These are phyloP conservation scores for Xerus rutilus DNA, from an alignment of 2,797 vertebrate genomes.

Conservation along the genomic window DNA sequence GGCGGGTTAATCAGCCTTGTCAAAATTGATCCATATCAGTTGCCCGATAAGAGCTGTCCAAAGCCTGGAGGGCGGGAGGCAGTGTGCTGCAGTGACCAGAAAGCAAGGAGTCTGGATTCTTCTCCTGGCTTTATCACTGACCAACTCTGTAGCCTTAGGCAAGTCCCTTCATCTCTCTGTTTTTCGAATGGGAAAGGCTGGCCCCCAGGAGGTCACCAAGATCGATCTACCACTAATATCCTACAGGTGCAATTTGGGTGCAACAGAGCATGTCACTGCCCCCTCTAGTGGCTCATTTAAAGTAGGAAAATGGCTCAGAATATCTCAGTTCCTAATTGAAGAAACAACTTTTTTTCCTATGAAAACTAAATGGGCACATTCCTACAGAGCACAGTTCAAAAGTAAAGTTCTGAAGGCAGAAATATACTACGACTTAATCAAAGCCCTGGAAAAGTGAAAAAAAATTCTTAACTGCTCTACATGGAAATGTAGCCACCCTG, in stretches of 20 bases:
- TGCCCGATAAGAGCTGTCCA: not conserved
- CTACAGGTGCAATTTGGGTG: not conserved
- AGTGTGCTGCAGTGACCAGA: not conserved
- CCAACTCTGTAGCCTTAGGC: not conserved
- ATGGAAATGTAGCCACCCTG: not conserved
- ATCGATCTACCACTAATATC: not conserved
- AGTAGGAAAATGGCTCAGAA: not conserved
- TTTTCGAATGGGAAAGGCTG: not conserved
- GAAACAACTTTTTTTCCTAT: not conserved
- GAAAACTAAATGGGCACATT: not conserved
- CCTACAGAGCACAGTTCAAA: not conserved
- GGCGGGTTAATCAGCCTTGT: not conserved
- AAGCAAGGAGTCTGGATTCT: not conserved
- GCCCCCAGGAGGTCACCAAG: not conserved
- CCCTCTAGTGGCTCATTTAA: slow-evolving; percentile 53
- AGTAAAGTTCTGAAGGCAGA: not conserved
- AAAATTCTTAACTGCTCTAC: too few relatives aligned
- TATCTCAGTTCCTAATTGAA: not conserved
- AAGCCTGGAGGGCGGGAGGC: not conserved
- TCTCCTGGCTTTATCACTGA: not conserved
- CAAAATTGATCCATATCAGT: not conserved
- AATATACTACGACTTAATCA: not conserved
- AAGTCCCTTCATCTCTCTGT: not conserved
- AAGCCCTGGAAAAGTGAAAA: not conserved
- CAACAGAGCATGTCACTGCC: not conserved